Conservation (phyloP, 2,888 invertebrate genomes). For the Drosophila bunnanda region DNA sequence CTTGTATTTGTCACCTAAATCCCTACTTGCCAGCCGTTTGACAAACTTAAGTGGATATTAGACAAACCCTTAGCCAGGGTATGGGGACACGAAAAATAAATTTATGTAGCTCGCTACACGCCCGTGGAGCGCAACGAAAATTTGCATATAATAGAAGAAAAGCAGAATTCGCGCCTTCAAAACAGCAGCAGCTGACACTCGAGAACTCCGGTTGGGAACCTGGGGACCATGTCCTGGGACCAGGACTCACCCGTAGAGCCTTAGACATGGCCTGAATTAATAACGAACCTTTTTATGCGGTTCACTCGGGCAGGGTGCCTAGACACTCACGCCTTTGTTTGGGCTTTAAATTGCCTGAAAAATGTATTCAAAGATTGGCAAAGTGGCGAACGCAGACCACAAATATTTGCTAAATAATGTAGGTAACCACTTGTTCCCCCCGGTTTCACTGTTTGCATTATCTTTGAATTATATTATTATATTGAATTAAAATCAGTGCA, state of each 20-base stretch:
- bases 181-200: constrained; percentile 57
- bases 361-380: constrained; percentile 60
- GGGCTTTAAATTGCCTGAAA: constrained; percentile 58
- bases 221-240: constrained; percentile 17
- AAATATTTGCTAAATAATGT: constrained; percentile 72
- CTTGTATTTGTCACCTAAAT: constrained; percentile 9
- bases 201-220: constrained; percentile 12
- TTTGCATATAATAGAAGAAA: constrained; percentile 71
- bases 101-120: constrained; percentile 59
- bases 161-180: constrained; percentile 43
- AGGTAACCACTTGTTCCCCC: constrained; percentile 23
- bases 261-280: constrained; percentile 69
- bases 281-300: constrained; percentile 67
- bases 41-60: constrained; percentile 37
- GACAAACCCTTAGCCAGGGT: constrained; percentile 23
- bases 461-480: constrained; percentile 57
- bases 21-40: constrained; percentile 7
- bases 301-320: constrained; percentile 28
- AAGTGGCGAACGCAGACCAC: constrained; percentile 35
- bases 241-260: constrained; percentile 22
- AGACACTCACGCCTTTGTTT: constrained; percentile 22
- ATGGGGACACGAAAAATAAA: constrained; percentile 27
- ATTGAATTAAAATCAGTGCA: constrained; percentile 54
- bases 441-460: constrained; percentile 36
- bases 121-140: constrained; percentile 54